Evolutionary conservation across 2,113 vertebrate species (phyloP), one percentile per base, ranked within the genome.

Genomic region (Desmodus rotundus): DNA sequence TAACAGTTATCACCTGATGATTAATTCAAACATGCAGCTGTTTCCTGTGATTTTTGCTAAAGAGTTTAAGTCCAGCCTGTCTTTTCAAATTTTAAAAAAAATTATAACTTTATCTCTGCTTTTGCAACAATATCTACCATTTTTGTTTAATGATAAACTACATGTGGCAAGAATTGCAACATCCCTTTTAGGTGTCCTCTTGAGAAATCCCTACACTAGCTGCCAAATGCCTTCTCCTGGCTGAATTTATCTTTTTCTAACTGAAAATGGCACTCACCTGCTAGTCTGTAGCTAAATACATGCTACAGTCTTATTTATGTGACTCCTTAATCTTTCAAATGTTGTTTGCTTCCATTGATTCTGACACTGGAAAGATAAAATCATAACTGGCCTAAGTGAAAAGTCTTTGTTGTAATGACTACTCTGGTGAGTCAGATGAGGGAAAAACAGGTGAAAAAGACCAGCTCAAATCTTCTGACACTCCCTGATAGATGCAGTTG

Each of bases 141-240:
- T 89, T 80, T 80, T 83, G 91, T 88, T 96, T 97, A 97, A 97
- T 96, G 95, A 94, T 96, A 96, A 98, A 96, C 96, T 80, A 63
- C 76, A 56, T 96, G 94, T 78, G 82, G 77, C 77, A 95, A 94
- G 88, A 92, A 90, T 98, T 98, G 54, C 97, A 80, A 96, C 94
- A 97, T 87, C 70, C 92, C 36, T 43, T 86, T 77, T 88, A 50
- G 81, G 36, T 80, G 10, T 16, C 41, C 85, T 95, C 88, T 97
- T 97, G 86, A 89, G 97, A 96, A 98, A 97, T 96, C 58, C 63
- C 85, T 61, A 54, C 1, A 38, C 28, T 56, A 85, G 15, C 76
- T 93, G 56, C 74, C 74, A 89, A 93, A n/a, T 78, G 16, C 7
- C 67, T 85, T 87, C 70, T 80, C 12, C 78, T 94, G 38, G 8